Evolutionary conservation across 2,797 vertebrate species (phyloP).

Genomic region (Danio choprae): DNA sequence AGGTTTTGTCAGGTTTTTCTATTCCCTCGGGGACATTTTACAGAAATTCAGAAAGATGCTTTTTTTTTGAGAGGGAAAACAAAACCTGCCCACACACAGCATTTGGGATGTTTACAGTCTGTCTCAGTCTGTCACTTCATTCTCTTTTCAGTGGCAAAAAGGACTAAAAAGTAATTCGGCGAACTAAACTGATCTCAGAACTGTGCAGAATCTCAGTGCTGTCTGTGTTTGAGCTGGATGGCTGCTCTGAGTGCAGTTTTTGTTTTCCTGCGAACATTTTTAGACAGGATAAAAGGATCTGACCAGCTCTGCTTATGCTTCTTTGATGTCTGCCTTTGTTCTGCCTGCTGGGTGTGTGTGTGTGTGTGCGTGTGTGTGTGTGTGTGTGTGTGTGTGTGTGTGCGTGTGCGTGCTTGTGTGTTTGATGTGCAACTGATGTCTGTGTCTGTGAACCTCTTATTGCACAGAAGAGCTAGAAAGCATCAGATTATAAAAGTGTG

Average conservation of each 20-base stretch:
- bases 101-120: background rate
- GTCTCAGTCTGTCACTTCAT: background rate
- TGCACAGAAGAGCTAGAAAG: slow-evolving; percentile 22
- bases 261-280: slow-evolving; percentile 21
- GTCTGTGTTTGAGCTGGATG: background rate
- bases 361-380: slow-evolving; percentile 40
- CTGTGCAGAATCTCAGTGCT: background rate
- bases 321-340: slow-evolving; percentile 48
- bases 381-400: no score
- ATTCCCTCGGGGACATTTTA: background rate
- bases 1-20: background rate
- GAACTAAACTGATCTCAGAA: slow-evolving; percentile 22
- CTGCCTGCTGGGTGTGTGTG: slow-evolving; percentile 6
- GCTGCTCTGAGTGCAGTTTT: slow-evolving; percentile 16
- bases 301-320: slow-evolving; percentile 44
- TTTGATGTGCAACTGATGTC: slow-evolving; percentile 32
- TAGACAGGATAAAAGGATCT: slow-evolving; percentile 33
- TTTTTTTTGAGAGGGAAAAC: background rate
- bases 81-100: background rate
- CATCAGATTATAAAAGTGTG: slow-evolving; percentile 29
- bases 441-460: slow-evolving; percentile 21
- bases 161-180: slow-evolving; percentile 3
- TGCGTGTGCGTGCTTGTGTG: no score
- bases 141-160: slow-evolving; percentile 3
- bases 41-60: background rate